phyloP scores from a whole-genome alignment of 2,888 invertebrate species.

The Eupithecia tripunctaria region DNA sequence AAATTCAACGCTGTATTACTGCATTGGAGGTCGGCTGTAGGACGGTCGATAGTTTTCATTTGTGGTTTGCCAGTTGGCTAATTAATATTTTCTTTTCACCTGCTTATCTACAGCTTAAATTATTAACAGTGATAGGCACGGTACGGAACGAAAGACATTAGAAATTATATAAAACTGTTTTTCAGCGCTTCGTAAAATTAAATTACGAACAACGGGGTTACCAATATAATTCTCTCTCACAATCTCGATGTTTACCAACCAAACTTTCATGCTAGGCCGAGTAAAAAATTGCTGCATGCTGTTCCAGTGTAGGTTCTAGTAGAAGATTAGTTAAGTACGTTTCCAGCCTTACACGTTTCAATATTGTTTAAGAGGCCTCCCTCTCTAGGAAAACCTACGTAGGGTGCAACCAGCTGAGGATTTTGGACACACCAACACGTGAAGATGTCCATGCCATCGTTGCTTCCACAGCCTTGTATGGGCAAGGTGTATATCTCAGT shows the following conservation, averaged over 20 bases:
- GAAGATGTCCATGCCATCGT: neutral
- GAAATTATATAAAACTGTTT: neutral
- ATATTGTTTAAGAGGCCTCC: neutral
- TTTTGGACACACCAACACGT: neutral
- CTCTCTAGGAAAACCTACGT: no score
- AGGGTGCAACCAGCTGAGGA: neutral
- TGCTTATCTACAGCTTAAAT: neutral
- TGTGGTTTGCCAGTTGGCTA: neutral
- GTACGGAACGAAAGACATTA: slow-evolving; percentile 1
- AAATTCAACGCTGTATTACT: slow-evolving; percentile 14
- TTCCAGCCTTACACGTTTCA: neutral
- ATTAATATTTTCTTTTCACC: slow-evolving; percentile 12
- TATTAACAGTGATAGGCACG: slow-evolving; percentile 4
- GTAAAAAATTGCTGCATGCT: neutral
- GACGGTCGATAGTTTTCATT: slow-evolving; percentile 30
- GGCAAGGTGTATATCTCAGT: no score
- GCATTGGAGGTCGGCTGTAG: slow-evolving; percentile 23
- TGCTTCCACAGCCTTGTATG: neutral
- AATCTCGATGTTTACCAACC: no score
- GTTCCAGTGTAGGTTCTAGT: neutral
- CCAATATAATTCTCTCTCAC: no score
- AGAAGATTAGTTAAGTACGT: neutral
- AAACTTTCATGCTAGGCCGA: neutral
- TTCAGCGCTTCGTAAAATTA: neutral
- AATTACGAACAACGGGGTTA: neutral